Percentiles rank a stretch among this genome's conserved stretches.
Evolutionary conservation across 2,113 vertebrate genomes (phyloP).

Genomic region (Odobenus rosmarus): DNA sequence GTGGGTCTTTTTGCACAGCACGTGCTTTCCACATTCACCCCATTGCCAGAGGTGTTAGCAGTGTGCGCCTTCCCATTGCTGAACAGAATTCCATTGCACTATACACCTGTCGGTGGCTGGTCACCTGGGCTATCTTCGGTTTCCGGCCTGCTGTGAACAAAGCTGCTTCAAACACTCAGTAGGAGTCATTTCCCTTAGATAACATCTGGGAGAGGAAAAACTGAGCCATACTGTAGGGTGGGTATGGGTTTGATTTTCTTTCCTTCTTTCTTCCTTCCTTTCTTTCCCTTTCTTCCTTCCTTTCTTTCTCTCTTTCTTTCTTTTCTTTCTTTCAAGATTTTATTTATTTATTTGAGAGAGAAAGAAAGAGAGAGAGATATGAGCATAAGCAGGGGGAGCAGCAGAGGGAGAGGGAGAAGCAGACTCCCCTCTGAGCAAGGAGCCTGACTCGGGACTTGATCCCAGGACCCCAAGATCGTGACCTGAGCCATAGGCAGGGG

Average conservation of each 20-base stretch:
- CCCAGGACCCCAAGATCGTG: background rate
- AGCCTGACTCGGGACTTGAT: background rate
- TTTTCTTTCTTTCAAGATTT: too few relatives aligned
- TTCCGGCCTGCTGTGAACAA: too few relatives aligned
- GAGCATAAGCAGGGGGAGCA: too few relatives aligned
- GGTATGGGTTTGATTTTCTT: background rate
- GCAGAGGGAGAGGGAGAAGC: background rate
- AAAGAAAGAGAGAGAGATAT: background rate
- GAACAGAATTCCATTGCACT: fast-evolving
- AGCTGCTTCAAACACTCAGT: too few relatives aligned
- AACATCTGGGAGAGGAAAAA: background rate
- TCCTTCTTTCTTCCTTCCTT: background rate
- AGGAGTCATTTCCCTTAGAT: fast-evolving
- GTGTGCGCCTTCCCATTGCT: fast-evolving
- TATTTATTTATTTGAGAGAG: background rate
- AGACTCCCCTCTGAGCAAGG: too few relatives aligned
- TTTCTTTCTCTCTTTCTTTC: too few relatives aligned
- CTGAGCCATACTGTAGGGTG: background rate
- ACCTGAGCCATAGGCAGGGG: fast-evolving
- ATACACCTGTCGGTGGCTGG: background rate
- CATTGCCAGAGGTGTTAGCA: fast-evolving
- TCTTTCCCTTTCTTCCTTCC: too few relatives aligned
- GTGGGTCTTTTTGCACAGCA: fast-evolving
- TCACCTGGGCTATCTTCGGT: background rate
- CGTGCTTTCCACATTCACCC: fast-evolving